Evolutionary conservation across 1,140 invertebrate genomes (phyloP).

Genomic region (Fopius arisanus): DNA sequence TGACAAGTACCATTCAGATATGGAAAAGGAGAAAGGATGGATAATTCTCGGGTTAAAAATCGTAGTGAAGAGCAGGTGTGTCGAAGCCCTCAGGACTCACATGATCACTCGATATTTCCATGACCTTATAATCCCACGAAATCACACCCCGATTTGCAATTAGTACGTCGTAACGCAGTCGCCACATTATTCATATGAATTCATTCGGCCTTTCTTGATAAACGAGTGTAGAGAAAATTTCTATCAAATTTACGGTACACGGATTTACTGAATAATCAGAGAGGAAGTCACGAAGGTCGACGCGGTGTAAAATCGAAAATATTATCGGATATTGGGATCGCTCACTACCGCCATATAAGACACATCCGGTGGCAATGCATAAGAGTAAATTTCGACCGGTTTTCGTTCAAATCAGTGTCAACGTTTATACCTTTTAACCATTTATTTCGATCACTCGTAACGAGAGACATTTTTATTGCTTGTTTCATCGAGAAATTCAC

Average conservation of each 20-base stretch:
- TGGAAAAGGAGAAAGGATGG: not conserved
- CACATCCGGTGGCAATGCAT: not conserved
- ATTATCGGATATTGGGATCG: conserved; percentile 3
- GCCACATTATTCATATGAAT: not conserved
- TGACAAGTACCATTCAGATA: too few relatives aligned
- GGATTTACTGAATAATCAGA: not conserved
- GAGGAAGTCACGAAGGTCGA: not conserved
- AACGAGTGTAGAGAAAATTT: not conserved
- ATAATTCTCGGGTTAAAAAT: not conserved
- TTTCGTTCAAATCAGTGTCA: not conserved
- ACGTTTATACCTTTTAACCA: not conserved
- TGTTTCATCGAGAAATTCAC: too few relatives aligned
- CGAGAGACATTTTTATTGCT: too few relatives aligned
- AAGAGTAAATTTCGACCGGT: not conserved
- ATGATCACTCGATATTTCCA: too few relatives aligned
- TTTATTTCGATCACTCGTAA: not conserved
- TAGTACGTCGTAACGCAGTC: not conserved
- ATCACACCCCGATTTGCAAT: not conserved
- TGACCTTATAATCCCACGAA: not conserved
- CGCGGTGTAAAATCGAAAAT: not conserved
- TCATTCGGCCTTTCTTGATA: not conserved
- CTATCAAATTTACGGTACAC: not conserved
- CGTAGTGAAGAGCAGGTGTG: not conserved
- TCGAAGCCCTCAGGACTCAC: not conserved
- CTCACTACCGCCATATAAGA: not conserved